Conservation (phyloP, 2,113 vertebrate species). For the Leucosticte australis region DNA sequence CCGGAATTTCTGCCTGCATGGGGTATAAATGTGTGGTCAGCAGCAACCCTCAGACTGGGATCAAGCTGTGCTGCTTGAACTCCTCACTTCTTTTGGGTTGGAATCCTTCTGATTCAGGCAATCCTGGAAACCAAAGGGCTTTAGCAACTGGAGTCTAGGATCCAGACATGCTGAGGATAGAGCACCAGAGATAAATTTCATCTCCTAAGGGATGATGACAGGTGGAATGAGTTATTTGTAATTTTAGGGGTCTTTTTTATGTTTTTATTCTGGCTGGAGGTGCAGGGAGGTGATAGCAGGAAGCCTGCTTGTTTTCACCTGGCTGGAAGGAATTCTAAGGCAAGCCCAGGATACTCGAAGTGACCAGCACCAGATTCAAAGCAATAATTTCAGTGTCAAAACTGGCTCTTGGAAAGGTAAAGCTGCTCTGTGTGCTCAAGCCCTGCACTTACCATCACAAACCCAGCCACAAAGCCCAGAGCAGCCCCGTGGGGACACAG, state of each 20-base stretch:
- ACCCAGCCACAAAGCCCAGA: background rate
- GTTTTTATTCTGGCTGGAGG: no score
- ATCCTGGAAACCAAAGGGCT: background rate
- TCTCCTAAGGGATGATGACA: no score
- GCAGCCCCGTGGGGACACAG: background rate
- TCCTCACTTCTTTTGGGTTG: background rate
- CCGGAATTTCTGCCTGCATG: background rate
- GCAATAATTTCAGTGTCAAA: background rate
- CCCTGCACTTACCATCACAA: background rate
- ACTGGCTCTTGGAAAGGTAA: accelerated
- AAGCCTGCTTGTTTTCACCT: background rate
- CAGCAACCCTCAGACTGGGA: background rate
- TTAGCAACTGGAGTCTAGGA: background rate
- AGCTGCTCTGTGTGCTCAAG: background rate
- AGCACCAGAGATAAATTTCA: no score
- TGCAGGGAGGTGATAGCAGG: background rate
- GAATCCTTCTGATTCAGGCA: background rate
- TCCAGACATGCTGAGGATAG: no score
- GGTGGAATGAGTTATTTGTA: no score
- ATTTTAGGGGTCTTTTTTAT: no score
- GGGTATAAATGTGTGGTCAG: background rate
- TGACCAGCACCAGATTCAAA: background rate
- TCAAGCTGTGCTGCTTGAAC: background rate
- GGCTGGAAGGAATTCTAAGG: no score
- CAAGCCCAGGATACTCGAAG: accelerated